Evolutionary conservation across 2,888 invertebrate genomes (phyloP).

Genomic region (Cecidostiba fungosa): DNA sequence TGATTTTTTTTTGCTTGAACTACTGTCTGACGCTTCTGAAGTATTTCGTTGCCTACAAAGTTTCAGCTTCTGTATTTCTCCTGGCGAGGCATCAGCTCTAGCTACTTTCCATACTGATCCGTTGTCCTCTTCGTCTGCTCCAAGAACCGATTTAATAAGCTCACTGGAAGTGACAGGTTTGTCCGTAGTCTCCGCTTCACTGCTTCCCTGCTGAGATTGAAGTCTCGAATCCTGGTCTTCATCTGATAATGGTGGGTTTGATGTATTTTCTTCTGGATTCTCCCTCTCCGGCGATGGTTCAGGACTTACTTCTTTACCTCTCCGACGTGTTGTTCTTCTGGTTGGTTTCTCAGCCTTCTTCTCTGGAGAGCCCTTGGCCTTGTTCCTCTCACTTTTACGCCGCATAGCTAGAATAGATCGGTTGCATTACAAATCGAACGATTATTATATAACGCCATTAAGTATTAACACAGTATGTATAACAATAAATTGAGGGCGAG

Average conservation of each 20-base stretch:
- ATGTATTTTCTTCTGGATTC: slow-evolving; percentile 78
- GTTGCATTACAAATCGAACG: neutral
- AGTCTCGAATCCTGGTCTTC: slow-evolving; percentile 68
- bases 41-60: slow-evolving; percentile 83
- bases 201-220: slow-evolving; percentile 65
- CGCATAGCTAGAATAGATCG: slow-evolving; percentile 82
- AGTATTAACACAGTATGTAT: neutral
- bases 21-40: slow-evolving; percentile 76
- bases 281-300: slow-evolving; percentile 82
- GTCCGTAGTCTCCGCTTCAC: slow-evolving; percentile 66
- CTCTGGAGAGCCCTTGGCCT: slow-evolving; percentile 85
- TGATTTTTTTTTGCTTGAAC: slow-evolving; percentile 75
- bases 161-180: slow-evolving; percentile 65
- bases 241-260: slow-evolving; percentile 65
- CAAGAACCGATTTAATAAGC: slow-evolving; percentile 62
- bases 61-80: slow-evolving; percentile 85
- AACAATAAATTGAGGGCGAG: slow-evolving; percentile 42
- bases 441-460: slow-evolving; percentile 37
- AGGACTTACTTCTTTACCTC: slow-evolving; percentile 78
- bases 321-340: slow-evolving; percentile 81
- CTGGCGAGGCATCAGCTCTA: slow-evolving; percentile 80
- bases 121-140: slow-evolving; percentile 74
- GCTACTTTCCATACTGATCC: slow-evolving; percentile 81
- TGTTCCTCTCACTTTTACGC: slow-evolving; percentile 87
- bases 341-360: slow-evolving; percentile 83